A percentile compares a stretch with the other conserved stretches of the same genome.
Conservation (phyloP, 2,797 vertebrate genomes). For the Mus caroli region DNA sequence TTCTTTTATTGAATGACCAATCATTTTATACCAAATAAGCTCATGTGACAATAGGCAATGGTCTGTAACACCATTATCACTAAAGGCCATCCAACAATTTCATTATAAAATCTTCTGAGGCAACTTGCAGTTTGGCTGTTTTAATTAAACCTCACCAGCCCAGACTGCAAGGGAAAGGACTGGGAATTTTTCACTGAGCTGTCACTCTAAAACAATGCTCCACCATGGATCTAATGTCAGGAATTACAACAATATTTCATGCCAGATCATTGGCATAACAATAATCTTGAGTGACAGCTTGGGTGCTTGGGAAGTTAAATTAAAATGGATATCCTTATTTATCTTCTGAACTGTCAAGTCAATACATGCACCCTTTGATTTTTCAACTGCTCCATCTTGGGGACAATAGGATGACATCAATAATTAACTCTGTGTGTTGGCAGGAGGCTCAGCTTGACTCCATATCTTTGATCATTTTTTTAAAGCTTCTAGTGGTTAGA, state of each 20-base stretch:
- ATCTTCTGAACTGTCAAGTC: slow-evolving; percentile 61
- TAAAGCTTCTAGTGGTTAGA: not conserved
- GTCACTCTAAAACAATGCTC: slow-evolving; percentile 61
- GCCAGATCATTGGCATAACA: slow-evolving; percentile 37
- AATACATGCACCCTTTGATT: not conserved
- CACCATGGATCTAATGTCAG: slow-evolving; percentile 67
- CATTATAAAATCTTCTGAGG: slow-evolving; percentile 73
- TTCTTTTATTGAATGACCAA: slow-evolving; percentile 65
- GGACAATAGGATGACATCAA: slow-evolving; percentile 33
- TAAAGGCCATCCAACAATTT: slow-evolving; percentile 67
- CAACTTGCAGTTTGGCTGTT: slow-evolving; percentile 67
- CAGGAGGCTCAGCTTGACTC: slow-evolving; percentile 24
- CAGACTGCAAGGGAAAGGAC: slow-evolving; percentile 59
- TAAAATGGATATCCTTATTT: slow-evolving; percentile 54
- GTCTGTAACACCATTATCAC: slow-evolving; percentile 64
- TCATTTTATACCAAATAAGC: slow-evolving; percentile 63
- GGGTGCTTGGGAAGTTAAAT: slow-evolving; percentile 61
- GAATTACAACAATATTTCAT: slow-evolving; percentile 72
- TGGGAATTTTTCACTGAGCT: slow-evolving; percentile 73
- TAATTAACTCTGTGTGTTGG: not conserved
- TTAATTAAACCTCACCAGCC: slow-evolving; percentile 72
- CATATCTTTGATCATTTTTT: slow-evolving; percentile 23
- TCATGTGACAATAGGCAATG: slow-evolving; percentile 65
- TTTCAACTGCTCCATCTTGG: not conserved
- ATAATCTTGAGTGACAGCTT: slow-evolving; percentile 66